Conservation (phyloP, 2,797 vertebrate species). For the Hephaestus fuliginosus region DNA sequence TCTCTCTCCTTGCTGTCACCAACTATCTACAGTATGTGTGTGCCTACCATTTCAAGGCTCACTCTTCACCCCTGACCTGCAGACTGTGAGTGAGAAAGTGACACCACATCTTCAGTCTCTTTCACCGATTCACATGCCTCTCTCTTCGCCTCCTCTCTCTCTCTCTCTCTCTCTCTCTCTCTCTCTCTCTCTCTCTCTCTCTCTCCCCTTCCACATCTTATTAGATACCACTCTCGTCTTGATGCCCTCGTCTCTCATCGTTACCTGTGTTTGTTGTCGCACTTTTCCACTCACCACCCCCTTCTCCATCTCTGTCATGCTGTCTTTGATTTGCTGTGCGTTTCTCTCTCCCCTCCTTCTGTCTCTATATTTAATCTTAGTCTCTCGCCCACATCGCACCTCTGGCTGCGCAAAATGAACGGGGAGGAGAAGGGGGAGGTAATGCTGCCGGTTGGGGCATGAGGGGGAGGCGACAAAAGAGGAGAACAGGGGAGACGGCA, state of each 20-base stretch:
- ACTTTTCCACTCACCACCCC: constrained; percentile 52
- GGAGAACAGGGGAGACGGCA: constrained; percentile 3
- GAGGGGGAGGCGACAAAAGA: constrained; percentile 37
- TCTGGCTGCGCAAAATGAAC: constrained; percentile 68
- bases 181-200: background rate
- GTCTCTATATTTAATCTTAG: constrained; percentile 70
- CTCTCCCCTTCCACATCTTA: background rate
- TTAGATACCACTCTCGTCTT: constrained; percentile 23
- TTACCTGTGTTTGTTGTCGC: constrained; percentile 64
- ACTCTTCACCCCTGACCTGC: constrained; percentile 61
- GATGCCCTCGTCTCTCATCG: constrained; percentile 47
- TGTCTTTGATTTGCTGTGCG: constrained; percentile 57
- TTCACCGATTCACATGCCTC: constrained; percentile 15
- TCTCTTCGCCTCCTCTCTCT: background rate
- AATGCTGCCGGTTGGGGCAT: constrained; percentile 42
- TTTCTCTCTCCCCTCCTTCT: constrained; percentile 41
- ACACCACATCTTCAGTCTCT: constrained; percentile 46
- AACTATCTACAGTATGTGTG: background rate
- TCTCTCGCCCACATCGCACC: constrained; percentile 68
- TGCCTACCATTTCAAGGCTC: constrained; percentile 16
- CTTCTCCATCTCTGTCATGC: constrained; percentile 60
- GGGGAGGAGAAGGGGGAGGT: constrained; percentile 62
- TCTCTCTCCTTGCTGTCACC: background rate
- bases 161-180: too few species aligned
- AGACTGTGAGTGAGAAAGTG: constrained; percentile 48